Evolutionary conservation across 2,113 vertebrate species (phyloP).

Genomic region (Benitochromis conjunctus): DNA sequence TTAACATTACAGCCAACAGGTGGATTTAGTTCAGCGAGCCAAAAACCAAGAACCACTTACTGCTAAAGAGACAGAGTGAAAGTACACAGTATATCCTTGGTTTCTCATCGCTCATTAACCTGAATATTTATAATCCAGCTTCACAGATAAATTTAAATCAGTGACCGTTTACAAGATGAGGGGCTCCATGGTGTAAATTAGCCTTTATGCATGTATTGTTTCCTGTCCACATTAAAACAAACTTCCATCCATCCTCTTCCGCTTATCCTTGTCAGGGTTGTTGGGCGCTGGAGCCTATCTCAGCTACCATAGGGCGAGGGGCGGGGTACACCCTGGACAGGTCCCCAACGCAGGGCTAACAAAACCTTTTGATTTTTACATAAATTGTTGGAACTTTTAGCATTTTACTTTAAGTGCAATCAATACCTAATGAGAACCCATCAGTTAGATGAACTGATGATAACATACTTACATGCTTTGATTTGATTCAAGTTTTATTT

Average conservation of each 20-base stretch:
- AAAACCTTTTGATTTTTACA: not conserved
- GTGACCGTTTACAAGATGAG: not conserved
- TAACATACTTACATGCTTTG: not conserved
- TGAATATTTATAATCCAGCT: not conserved
- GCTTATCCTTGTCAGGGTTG: not conserved
- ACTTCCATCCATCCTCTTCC: not conserved
- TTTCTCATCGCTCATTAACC: not conserved
- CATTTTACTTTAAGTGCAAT: not conserved
- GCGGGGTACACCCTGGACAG: not conserved
- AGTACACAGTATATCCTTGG: not conserved
- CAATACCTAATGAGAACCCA: not conserved
- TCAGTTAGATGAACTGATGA: not conserved
- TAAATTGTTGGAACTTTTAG: not conserved
- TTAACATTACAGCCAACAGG: no score
- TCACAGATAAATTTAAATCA: not conserved
- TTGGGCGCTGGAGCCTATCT: not conserved
- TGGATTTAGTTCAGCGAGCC: not conserved
- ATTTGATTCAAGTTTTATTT: not conserved
- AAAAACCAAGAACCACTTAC: not conserved
- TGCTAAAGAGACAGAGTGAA: not conserved
- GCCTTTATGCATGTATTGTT: not conserved
- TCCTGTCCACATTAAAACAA: not conserved
- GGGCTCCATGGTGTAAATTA: not conserved
- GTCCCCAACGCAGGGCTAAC: not conserved
- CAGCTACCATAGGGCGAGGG: not conserved